phyloP scores from a whole-genome alignment of 1,140 invertebrate species.

The Portunus trituberculatus region DNA sequence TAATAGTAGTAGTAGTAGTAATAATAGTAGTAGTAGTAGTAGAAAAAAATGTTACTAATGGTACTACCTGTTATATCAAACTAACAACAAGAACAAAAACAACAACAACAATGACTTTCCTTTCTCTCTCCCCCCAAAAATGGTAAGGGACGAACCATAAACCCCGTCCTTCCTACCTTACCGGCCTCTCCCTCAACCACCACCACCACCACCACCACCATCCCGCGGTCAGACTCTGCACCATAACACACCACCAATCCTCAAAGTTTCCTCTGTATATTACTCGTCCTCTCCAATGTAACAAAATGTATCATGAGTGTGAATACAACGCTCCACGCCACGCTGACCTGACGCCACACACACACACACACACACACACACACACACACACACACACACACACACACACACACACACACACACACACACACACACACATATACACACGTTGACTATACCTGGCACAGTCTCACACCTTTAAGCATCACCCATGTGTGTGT shows the following conservation, averaged over 20 bases:
- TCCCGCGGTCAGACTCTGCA: neutral
- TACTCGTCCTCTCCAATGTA: neutral
- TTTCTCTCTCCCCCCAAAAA: no score
- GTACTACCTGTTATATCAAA: no score
- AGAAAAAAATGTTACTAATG: no score
- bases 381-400: neutral
- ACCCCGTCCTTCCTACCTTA: neutral
- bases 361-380: neutral
- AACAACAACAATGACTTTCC: neutral
- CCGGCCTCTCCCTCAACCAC: neutral
- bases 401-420: no score
- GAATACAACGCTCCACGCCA: neutral
- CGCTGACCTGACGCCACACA: no score
- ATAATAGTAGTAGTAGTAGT: no score
- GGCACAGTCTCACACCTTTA: neutral
- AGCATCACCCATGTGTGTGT: neutral
- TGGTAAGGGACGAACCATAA: no score
- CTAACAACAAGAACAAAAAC: neutral
- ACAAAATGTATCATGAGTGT: neutral
- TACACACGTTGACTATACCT: neutral
- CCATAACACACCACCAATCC: constrained; percentile 21
- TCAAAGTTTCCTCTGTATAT: constrained; percentile 9
- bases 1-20: no score
- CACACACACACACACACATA: no score
- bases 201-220: neutral